Conservation (phyloP, 2,888 invertebrate species). For the Lymantria dispar region DNA sequence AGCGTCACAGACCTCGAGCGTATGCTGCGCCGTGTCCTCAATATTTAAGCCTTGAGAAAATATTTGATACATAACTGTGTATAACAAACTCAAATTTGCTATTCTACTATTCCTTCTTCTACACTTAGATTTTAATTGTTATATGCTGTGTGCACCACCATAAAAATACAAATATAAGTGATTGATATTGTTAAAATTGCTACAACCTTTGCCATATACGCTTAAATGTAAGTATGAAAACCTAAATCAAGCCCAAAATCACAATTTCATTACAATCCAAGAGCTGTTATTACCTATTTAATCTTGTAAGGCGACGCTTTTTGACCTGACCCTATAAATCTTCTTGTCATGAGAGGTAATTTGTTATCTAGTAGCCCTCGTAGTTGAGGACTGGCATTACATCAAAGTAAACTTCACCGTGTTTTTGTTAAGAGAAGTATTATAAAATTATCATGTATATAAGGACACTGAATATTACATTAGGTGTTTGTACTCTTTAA, state of each 20-base stretch:
- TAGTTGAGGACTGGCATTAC: background rate
- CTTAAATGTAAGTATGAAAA: no score
- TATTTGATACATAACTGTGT: no score
- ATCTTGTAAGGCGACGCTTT: conserved; percentile 2
- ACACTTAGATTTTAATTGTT: no score
- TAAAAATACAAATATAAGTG: no score
- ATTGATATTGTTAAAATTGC: no score
- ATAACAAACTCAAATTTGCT: no score
- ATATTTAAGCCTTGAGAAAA: no score
- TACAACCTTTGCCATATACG: no score
- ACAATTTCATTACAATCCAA: background rate
- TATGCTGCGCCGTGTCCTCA: no score
- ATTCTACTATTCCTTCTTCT: no score
- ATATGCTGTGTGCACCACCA: no score
- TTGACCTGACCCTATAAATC: conserved; percentile 7
- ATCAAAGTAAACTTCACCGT: conserved; percentile 9
- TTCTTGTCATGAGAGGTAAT: conserved; percentile 11
- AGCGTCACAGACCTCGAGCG: no score
- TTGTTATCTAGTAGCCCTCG: conserved; percentile 7
- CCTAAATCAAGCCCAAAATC: background rate
- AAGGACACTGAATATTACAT: background rate
- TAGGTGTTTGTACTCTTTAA: background rate
- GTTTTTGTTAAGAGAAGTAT: conserved; percentile 10
- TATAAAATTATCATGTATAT: background rate
- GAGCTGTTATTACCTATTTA: conserved; percentile 3